phyloP scores from a whole-genome alignment of 2,888 invertebrate species.

The Eubasilissa splendida region DNA sequence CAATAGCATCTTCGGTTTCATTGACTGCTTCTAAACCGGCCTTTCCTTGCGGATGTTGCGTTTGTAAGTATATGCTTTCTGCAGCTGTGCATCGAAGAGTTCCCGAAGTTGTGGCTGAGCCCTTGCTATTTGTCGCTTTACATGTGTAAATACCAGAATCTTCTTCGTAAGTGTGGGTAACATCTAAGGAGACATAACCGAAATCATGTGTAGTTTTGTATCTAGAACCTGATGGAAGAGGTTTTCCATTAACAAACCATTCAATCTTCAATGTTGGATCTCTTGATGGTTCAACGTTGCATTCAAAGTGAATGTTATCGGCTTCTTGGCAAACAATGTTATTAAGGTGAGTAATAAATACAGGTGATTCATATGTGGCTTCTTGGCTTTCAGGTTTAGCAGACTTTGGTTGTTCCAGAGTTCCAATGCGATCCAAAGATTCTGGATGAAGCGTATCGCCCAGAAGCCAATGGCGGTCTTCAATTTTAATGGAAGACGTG shows the following conservation, averaged over 20 bases:
- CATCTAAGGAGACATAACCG: conserved; percentile 94
- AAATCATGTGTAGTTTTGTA: conserved; percentile 96
- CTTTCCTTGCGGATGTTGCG: conserved; percentile 95
- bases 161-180: conserved; percentile 89
- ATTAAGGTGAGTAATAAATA: conserved; percentile 92
- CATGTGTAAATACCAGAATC: conserved; percentile 95
- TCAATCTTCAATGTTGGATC: conserved; percentile 93
- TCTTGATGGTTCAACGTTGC: conserved; percentile 92
- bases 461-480: conserved; percentile 90
- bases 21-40: conserved; percentile 91
- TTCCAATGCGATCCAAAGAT: conserved; percentile 88
- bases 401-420: conserved; percentile 86
- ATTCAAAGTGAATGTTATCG: conserved; percentile 91
- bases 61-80: conserved; percentile 86
- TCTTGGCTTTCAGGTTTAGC: conserved; percentile 80
- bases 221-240: conserved; percentile 89
- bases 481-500: conserved; percentile 90
- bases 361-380: conserved; percentile 86
- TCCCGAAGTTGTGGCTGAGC: conserved; percentile 92
- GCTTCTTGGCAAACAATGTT: conserved; percentile 92
- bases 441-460: conserved; percentile 92
- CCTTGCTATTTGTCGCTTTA: conserved; percentile 90
- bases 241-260: conserved; percentile 96
- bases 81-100: conserved; percentile 88
- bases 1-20: conserved; percentile 88